Conservation (phyloP, 2,113 vertebrate genomes). For the Turdus rufiventris region DNA sequence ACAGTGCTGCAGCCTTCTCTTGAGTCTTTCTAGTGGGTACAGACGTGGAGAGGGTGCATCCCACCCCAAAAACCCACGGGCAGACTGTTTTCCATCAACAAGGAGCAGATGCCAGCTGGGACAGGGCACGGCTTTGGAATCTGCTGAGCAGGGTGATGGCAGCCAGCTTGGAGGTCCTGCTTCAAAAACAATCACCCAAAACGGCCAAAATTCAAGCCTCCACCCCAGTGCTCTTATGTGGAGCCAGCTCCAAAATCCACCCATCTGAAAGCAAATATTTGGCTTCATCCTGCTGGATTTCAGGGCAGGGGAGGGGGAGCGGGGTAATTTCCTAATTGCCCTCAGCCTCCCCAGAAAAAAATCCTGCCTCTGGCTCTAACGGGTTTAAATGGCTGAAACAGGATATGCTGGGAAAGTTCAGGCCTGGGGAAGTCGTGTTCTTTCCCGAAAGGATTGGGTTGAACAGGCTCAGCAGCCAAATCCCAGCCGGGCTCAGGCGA, state of each 20-base stretch:
- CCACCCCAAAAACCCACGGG: background rate
- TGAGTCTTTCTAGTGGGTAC: background rate
- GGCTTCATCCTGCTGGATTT: background rate
- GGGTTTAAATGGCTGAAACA: background rate
- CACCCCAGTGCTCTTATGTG: rapidly evolving
- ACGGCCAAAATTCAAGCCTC: background rate
- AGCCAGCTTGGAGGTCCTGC: background rate
- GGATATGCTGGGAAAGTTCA: conserved; percentile 35
- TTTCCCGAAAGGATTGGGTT: background rate
- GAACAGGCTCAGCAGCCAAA: background rate
- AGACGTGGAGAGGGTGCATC: rapidly evolving
- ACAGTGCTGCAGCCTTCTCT: background rate
- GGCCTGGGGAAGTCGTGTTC: background rate
- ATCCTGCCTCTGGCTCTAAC: background rate
- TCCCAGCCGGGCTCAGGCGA: background rate
- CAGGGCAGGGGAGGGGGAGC: background rate
- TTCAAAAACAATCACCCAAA: background rate
- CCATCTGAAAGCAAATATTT: conserved; percentile 3
- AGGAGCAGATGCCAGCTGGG: background rate
- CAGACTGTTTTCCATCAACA: background rate
- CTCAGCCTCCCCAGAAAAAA: background rate
- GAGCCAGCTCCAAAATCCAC: background rate
- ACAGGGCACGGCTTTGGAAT: background rate
- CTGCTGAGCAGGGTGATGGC: background rate
- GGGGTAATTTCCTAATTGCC: background rate